Evolutionary conservation across 30 jellyfish, hydroid and myxozoan species (phyloP), one percentile per base, ranked within the genome.

Genomic region (Turritopsis rubra): DNA sequence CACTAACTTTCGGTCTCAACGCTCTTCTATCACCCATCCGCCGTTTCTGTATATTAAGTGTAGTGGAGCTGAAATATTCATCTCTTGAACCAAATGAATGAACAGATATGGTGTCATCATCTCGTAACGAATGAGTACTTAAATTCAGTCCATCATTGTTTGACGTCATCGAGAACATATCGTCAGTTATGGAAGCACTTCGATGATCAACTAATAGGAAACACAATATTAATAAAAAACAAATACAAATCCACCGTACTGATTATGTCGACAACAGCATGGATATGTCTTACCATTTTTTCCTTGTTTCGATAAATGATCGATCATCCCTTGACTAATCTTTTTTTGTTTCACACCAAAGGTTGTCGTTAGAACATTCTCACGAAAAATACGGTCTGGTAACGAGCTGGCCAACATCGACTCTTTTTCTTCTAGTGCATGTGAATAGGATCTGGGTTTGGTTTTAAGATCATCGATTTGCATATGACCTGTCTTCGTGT

Each of bases 331-430:
- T 7, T 19, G 20, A n/a, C 87, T 80, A 28, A 85, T 66, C 70
- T 78, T 78, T 54, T 83, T 22, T 65, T 85, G 93, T 18, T 52
- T 75, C 81, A 29, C 54, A 52, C 78, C 89, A 77, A 73, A 85
- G 81, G 79, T 79, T 19, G 89, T 85, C 28, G 52, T 73, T 54
- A 53, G 79, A 41, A 25, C 18, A 52, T 83, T 8, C 54, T 80
- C 87, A 0, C 28, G 23, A 53, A 52, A 18, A 31, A 54, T 54
- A 66, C 28, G 22, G 22, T 53, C 83, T 28, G 87, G 87, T 80
- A 68, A 41, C 60, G 60, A 27, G 19, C 77, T 68, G 21, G 77
- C 77, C 28, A 68, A 22, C 4, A 68, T n/a, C 16, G 60, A 5
- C 60, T 41, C 60, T 41, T 41, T 41, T 41, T 41, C 60, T 3